Evolutionary conservation across 2,888 invertebrate genomes (phyloP).

Genomic region (Coelogynopora nodosa): DNA sequence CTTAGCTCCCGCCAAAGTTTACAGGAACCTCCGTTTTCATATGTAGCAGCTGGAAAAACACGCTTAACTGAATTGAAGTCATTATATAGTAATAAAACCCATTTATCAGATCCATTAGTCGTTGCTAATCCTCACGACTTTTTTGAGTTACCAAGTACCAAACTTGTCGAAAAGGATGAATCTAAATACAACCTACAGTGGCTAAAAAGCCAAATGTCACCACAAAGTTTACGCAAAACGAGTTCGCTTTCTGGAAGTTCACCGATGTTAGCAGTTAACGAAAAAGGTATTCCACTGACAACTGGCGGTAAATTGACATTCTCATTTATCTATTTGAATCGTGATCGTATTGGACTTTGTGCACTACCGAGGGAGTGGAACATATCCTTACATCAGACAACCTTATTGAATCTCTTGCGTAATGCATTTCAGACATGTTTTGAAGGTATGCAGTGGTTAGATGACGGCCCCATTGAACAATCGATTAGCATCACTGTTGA

Average conservation of each 20-base stretch:
- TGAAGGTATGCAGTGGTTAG: not conserved
- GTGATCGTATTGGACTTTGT: not conserved
- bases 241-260: not conserved
- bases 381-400: too few relatives aligned
- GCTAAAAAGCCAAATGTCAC: not conserved
- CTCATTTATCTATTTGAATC: not conserved
- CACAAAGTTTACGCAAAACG: not conserved
- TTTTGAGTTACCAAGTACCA: not conserved
- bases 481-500: not conserved
- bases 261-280: not conserved
- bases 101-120: too few relatives aligned
- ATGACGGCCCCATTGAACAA: not conserved
- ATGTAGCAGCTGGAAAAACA: not conserved
- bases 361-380: not conserved
- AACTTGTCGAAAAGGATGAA: not conserved
- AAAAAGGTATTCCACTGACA: not conserved
- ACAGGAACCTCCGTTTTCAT: not conserved
- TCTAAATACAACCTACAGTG: not conserved
- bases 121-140: not conserved
- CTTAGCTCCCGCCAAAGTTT: not conserved
- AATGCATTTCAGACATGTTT: not conserved
- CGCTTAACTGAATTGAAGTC: not conserved
- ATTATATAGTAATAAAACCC: not conserved
- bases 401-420: too few relatives aligned
- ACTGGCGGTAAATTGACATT: not conserved